Base-by-base conservation (phyloP, 2,888 invertebrate species). In the Chloroclysta siterata region DNA sequence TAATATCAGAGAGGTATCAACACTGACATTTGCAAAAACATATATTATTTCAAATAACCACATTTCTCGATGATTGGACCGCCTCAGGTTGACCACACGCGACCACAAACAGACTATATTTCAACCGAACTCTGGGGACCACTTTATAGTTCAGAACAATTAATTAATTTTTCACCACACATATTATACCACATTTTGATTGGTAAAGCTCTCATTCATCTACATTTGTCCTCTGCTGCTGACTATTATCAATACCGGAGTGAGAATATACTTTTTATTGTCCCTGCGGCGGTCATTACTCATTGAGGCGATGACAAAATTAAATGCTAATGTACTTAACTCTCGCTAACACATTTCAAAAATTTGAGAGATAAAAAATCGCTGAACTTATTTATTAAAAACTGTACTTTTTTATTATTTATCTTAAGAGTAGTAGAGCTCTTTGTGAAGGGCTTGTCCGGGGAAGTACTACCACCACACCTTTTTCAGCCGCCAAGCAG, bases 111-210 rank as follows among this genome's bases (percentile, higher is more conserved):
- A n/a, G 56, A 54, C 65, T 60, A 46, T 53, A 50, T 65, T 54
- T 36, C 22, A 48, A 53, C 48, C 48, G n/a, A 36, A 22, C 58
- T 51, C 52, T 10, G 33, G 46, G 46, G 41, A 47, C 59, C 51
- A 63, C 50, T 56, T 52, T 33, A 53, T 41, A 53, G 36, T 41
- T 48, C 44, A 53, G 39, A 44, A 44, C 51, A 63, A 63, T 55
- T 60, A 52, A 64, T 64, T 64, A 64, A 55, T 55, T 55, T 60
- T 64, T 59, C 53, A 57, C 65, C 65, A 52, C 63, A 56, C 8
- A 28, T 14, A 33, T 47, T 36, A 39, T 42, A 39, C 29, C 50
- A 29, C 50, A 47, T 44, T 51, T 51, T 42, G 17, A 36, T 29
- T 54, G 44, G 15, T 54, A 42, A 10, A 54, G 46, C 17, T 46